Evolutionary conservation across 2,113 vertebrate genomes (phyloP), one percentile per base, ranked within the genome.

Genomic region (Anthoscopus minutus): DNA sequence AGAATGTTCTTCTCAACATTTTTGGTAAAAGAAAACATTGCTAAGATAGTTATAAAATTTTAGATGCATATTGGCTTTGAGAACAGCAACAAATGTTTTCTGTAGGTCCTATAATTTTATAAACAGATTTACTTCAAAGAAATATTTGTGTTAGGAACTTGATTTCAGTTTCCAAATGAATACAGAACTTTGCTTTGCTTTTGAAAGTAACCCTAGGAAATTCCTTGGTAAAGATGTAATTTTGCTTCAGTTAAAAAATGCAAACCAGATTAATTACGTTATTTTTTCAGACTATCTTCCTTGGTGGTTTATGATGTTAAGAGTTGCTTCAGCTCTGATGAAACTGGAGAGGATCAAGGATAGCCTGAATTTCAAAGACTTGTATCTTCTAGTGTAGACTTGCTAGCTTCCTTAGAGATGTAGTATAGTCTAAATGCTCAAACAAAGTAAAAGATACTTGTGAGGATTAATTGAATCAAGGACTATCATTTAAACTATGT

Each of bases 361-460:
- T 60, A 79, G 53, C 8, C 10, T 57, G 37, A 61, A 61, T 93
- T 91, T 89, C 62, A 42, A 10, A 69, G 51, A 15, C 27, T 88
- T 0, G 0, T 40, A 3, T 61, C 12, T 78, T 65, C 22, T 58
- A 16, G 4, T 12, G 15, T 48, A 57, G 42, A 27, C 13, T 56
- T 40, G 17, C 15, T 69, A 9, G 19, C 35, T 88, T 81, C 15
- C 27, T 58, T 60, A 42, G 67, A n/a, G 23, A 13, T 22, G 4
- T 30, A 24, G 4, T 65, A 9, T 47, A 15, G 62, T 86, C 44
- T 9, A 24, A 62, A 58, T 12, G 15, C 13, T 50, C 19, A 56
- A 82, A 44, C 10, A 85, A 56, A 47, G 12, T 44, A 48, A 40
- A 83, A 65, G 58, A 22, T 35, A 4, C 4, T 53, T 60, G 16